Conservation (phyloP, 2,888 invertebrate species). For the Clitarchus hookeri region DNA sequence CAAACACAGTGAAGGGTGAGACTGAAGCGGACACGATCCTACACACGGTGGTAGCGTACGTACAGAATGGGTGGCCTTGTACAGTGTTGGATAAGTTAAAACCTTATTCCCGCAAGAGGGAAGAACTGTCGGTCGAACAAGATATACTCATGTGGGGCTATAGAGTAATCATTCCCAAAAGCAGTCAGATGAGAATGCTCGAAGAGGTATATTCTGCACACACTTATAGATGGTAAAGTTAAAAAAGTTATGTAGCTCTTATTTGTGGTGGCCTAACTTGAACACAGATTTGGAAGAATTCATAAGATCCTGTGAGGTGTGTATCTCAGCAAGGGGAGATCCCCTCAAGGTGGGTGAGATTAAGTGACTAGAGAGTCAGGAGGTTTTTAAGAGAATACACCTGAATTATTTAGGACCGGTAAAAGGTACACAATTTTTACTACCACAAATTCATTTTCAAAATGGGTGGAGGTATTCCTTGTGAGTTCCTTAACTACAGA, state of each 20-base stretch:
- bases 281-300: not conserved
- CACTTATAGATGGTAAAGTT: not conserved
- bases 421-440: not conserved
- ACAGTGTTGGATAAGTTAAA: not conserved
- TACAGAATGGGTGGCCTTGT: not conserved
- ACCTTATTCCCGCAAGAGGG: not conserved
- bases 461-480: slow-evolving; percentile 4
- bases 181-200: not conserved
- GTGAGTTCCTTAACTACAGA: not conserved
- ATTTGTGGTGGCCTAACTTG: not conserved
- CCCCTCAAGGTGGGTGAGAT: not conserved
- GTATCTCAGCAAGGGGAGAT: not conserved
- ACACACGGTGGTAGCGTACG: too few species aligned
- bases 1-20: too few species aligned
- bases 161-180: slow-evolving; percentile 1
- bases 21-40: too few species aligned
- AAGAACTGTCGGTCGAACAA: not conserved
- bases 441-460: not conserved
- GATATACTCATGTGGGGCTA: not conserved
- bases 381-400: not conserved
- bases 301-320: not conserved
- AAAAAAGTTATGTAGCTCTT: not conserved
- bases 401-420: not conserved
- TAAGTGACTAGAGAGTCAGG: not conserved
- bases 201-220: not conserved